A percentile compares a stretch with the other conserved stretches of the same genome.
phyloP scores from a whole-genome alignment of 2,113 vertebrate species.

The Micromys minutus region DNA sequence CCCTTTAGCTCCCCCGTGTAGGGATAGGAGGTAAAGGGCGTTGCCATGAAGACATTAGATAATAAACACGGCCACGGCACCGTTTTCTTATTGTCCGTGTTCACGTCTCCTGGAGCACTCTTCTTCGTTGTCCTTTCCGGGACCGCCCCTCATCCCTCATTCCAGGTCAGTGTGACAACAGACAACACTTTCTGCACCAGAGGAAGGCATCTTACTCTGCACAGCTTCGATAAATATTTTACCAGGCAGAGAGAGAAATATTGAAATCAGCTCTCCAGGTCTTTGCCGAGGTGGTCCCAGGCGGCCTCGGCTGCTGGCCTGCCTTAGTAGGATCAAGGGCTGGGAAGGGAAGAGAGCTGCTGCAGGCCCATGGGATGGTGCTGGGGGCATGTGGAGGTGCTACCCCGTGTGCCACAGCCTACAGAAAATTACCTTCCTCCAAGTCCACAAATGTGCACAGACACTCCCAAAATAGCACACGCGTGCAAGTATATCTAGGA shows the following conservation, averaged over 20 bases:
- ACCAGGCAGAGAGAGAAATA: constrained; percentile 69
- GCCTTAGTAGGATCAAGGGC: background rate
- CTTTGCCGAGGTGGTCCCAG: constrained; percentile 13
- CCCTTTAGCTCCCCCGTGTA: constrained; percentile 9
- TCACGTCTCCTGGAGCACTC: background rate
- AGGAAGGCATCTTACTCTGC: constrained; percentile 31
- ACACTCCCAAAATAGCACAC: too few species aligned
- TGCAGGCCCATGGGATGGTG: background rate
- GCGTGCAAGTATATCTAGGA: background rate
- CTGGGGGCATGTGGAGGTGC: background rate
- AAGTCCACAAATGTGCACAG: background rate
- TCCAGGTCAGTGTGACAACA: constrained; percentile 55
- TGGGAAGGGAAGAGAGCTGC: fast-evolving
- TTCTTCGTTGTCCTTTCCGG: background rate
- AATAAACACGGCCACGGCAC: background rate
- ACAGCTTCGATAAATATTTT: constrained; percentile 51
- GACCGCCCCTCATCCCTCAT: background rate
- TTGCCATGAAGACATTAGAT: constrained; percentile 33
- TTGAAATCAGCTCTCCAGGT: constrained; percentile 52
- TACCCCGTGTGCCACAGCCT: background rate
- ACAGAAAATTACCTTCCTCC: background rate
- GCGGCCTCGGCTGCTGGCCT: background rate
- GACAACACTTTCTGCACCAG: constrained; percentile 63
- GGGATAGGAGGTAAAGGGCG: constrained; percentile 5
- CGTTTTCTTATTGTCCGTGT: background rate